Evolutionary conservation across 2,888 invertebrate species (phyloP).

Genomic region (Pristionchus japonicus): DNA sequence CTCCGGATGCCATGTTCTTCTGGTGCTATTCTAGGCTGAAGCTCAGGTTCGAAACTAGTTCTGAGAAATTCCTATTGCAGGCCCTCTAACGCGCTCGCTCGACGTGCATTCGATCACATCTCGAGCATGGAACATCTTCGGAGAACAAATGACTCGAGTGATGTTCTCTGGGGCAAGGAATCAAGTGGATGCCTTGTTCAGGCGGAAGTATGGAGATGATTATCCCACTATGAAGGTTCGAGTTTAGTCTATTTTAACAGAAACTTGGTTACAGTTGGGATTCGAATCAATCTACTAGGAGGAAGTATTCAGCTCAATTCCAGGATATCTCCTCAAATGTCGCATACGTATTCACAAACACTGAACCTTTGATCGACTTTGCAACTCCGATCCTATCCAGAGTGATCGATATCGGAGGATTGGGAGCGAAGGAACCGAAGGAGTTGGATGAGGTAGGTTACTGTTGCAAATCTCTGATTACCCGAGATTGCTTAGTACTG

Average conservation of each 20-base stretch:
- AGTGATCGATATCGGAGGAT: slow-evolving; percentile 21
- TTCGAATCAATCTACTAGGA: too few species aligned
- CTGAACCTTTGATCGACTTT: background rate
- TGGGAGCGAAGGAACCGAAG: slow-evolving; percentile 17
- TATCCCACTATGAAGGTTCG: background rate
- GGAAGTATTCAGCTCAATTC: too few species aligned
- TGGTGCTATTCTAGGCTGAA: too few species aligned
- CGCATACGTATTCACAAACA: background rate
- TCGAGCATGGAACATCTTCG: background rate
- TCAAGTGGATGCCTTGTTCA: background rate
- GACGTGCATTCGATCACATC: background rate
- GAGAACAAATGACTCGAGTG: background rate
- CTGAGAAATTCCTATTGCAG: background rate
- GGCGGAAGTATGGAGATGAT: background rate
- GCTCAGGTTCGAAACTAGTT: too few species aligned
- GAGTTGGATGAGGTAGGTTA: slow-evolving; percentile 20
- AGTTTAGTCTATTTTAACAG: background rate
- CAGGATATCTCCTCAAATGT: background rate
- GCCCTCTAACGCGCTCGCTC: background rate
- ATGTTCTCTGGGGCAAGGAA: background rate
- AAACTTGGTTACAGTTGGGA: background rate
- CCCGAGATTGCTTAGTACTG: background rate
- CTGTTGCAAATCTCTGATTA: background rate
- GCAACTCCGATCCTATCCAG: background rate
- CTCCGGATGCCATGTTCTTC: too few species aligned